Evolutionary conservation across 1,140 invertebrate genomes (phyloP), one percentile per base, ranked within the genome.

Genomic region (Chlorops oryzae): DNA sequence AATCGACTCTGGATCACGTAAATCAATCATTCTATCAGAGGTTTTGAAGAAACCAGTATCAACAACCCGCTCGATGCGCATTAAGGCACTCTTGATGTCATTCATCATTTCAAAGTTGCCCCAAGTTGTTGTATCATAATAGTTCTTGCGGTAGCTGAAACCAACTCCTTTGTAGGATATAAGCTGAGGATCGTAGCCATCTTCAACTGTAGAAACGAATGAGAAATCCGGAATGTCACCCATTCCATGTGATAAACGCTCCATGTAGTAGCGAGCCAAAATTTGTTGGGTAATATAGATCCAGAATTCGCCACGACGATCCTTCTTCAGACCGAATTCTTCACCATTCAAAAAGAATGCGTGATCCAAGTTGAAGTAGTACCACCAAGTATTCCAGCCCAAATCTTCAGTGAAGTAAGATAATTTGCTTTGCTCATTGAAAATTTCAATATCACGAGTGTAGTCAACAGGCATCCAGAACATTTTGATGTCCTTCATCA

Each of bases 361-460:
- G 67, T 81, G 81, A 22, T 78, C 72, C 43, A 77, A 65, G 54
- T 85, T 80, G 74, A 81, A 78, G 68, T 85, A 81, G 70, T 79
- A 84, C 74, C 87, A 84, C 68, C 77, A 85, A 6, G 79, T 63
- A 70, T 87, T 88, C 43, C 85, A 70, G 37, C 80, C 79, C 51
- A 82, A 73, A 61, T 86, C 86, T 58, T 88, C 82, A 23, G 80
- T 83, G 72, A 85, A 87, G 74, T 89, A 88, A 23, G 80, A 75
- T 17, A 88, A 54, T 49, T 75, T 76, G 59, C 80, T 77, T 58
- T 88, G 82, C 15, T 62, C 52, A 43, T 74, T 63, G 55, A 79
- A 74, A n/a, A 62, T 56, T 71, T 78, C 55, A 75, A 82, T 61
- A 77, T 82, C 47, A 72, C 73, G 50, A 70, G 74, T 42, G 79